Evolutionary conservation across 2,797 vertebrate genomes (phyloP).

Genomic region (Brachyalestes nurse): DNA sequence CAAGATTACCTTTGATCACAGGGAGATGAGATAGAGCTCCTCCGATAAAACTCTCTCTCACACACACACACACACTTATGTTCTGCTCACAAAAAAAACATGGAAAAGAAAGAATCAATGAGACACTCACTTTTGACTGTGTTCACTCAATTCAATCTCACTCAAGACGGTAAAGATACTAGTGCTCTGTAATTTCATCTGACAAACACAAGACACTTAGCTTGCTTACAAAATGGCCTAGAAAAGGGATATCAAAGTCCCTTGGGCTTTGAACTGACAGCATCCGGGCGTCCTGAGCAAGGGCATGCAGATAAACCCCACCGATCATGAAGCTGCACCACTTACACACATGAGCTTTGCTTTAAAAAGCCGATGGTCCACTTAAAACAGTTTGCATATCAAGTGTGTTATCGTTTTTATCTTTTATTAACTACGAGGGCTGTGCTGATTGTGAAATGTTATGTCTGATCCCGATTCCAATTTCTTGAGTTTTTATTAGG

Average conservation of each 20-base stretch:
- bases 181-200: constrained; percentile 26
- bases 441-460: too few relatives aligned
- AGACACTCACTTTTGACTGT: constrained; percentile 14
- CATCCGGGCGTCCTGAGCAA: constrained; percentile 40
- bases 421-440: too few relatives aligned
- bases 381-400: constrained; percentile 38
- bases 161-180: constrained; percentile 7
- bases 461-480: too few relatives aligned
- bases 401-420: constrained; percentile 16
- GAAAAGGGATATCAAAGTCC: constrained; percentile 32
- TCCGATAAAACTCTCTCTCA: constrained; percentile 3
- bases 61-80: constrained; percentile 14
- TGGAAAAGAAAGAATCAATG: constrained; percentile 27
- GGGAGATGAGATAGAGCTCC: constrained; percentile 5
- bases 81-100: constrained; percentile 24
- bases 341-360: background rate
- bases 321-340: constrained; percentile 28
- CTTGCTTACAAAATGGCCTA: constrained; percentile 12
- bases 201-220: constrained; percentile 23
- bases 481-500: too few relatives aligned
- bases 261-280: constrained; percentile 33
- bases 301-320: constrained; percentile 41
- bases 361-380: constrained; percentile 29
- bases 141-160: constrained; percentile 15
- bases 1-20: constrained; percentile 45